These are phyloP conservation scores for Holotrichia oblita DNA, from an alignment of 1,140 invertebrate species.

Conservation along the genomic window DNA sequence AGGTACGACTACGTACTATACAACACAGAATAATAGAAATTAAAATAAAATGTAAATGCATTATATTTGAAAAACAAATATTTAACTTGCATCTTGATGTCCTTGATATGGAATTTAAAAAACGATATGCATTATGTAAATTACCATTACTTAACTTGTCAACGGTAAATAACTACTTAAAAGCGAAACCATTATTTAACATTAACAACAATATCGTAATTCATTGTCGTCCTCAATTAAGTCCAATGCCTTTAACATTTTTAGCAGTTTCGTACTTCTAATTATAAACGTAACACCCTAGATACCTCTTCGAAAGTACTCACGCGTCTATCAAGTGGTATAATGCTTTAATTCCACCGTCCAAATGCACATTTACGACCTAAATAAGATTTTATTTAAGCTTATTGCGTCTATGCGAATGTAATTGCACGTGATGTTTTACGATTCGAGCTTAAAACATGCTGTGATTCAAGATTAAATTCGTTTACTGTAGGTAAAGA, in stretches of 20 bases:
- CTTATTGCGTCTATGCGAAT: background rate
- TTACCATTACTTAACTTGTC: background rate
- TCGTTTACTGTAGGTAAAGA: too few relatives aligned
- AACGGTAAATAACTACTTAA: background rate
- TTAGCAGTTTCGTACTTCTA: background rate
- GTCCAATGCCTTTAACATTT: background rate
- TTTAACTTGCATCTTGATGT: background rate
- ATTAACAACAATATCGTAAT: background rate
- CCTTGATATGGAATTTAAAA: background rate
- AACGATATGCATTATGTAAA: background rate
- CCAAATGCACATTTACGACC: constrained; percentile 3
- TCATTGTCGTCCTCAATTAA: constrained; percentile 1
- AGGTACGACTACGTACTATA: too few relatives aligned
- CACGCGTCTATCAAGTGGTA: background rate
- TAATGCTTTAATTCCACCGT: background rate
- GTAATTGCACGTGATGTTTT: background rate
- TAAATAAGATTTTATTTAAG: constrained; percentile 4
- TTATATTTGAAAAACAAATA: background rate
- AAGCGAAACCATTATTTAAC: background rate
- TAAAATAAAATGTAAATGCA: background rate
- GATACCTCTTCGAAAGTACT: background rate
- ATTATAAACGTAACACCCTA: background rate
- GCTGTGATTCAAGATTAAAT: too few relatives aligned
- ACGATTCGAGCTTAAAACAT: too few relatives aligned
- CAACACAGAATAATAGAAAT: too few relatives aligned